Conservation (phyloP, 2,113 vertebrate species). For the Cheilinus undulatus region DNA sequence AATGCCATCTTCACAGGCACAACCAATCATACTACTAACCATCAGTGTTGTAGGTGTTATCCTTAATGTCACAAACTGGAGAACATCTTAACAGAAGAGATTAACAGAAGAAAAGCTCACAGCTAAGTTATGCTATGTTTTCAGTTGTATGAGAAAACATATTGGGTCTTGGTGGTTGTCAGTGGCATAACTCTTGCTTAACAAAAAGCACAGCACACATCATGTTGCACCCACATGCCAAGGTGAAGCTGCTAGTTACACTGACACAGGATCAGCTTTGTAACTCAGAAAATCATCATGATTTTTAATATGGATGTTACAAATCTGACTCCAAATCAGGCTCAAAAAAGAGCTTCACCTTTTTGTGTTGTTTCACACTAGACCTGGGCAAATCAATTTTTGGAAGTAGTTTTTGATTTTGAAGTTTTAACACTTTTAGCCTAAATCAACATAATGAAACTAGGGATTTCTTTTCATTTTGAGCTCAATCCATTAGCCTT, state of each 20-base stretch:
- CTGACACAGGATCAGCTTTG: conserved; percentile 60
- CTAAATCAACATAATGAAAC: not conserved
- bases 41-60: not conserved
- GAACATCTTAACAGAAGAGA: not conserved
- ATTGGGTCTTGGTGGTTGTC: not conserved
- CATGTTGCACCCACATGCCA: conserved; percentile 64
- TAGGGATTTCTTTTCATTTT: not conserved
- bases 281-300: not conserved
- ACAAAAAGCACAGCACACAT: conserved; percentile 58
- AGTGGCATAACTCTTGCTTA: conserved; percentile 28
- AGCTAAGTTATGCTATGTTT: not conserved
- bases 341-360: conserved; percentile 48
- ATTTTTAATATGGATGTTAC: conserved; percentile 12
- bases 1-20: too few species aligned
- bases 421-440: too few species aligned
- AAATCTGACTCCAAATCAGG: conserved; percentile 61
- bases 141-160: not conserved
- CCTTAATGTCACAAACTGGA: not conserved
- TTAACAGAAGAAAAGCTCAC: not conserved
- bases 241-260: conserved; percentile 56
- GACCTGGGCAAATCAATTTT: conserved; percentile 73
- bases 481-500: conserved; percentile 55
- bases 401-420: too few species aligned
- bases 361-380: conserved; percentile 64
- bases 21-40: not conserved